Percentiles rank a stretch among this genome's conserved stretches.
Conservation (phyloP, 2,113 vertebrate species). For the Epinephelus lanceolatus region DNA sequence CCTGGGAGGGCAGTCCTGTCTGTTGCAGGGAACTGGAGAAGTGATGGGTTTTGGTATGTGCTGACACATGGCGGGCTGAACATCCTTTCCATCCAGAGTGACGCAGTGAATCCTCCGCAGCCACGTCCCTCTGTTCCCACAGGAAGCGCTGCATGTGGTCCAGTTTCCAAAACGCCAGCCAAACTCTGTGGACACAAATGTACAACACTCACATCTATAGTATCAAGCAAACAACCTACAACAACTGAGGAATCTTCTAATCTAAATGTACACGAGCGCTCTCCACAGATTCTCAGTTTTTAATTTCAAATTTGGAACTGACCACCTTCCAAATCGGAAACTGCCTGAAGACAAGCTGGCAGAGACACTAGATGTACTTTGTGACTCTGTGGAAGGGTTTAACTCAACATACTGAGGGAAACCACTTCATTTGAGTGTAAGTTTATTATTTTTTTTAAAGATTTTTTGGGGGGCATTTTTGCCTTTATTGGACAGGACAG, state of each 20-base stretch:
- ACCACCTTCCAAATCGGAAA: not conserved
- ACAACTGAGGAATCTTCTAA: not conserved
- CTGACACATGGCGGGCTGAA: constrained; percentile 81
- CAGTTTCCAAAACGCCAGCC: constrained; percentile 87
- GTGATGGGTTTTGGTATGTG: constrained; percentile 80
- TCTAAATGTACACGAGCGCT: not conserved
- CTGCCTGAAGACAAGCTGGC: not conserved
- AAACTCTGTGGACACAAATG: constrained; percentile 78
- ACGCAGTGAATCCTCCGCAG: constrained; percentile 81
- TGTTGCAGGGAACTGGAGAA: constrained; percentile 84
- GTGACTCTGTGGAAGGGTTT: not conserved
- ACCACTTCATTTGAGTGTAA: no score
- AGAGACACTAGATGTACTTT: not conserved
- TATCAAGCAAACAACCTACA: not conserved
- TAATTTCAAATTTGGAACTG: constrained; percentile 11
- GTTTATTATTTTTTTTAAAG: no score
- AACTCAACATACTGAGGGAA: not conserved
- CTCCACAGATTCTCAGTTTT: not conserved
- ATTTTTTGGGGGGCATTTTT: no score
- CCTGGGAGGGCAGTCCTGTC: constrained; percentile 89
- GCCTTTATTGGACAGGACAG: no score
- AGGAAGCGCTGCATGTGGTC: constrained; percentile 88
- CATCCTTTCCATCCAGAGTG: constrained; percentile 72
- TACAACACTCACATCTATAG: not conserved
- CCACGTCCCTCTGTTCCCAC: constrained; percentile 86